Conservation (phyloP, 2,797 vertebrate genomes). For the Acanthopagrus latus region DNA sequence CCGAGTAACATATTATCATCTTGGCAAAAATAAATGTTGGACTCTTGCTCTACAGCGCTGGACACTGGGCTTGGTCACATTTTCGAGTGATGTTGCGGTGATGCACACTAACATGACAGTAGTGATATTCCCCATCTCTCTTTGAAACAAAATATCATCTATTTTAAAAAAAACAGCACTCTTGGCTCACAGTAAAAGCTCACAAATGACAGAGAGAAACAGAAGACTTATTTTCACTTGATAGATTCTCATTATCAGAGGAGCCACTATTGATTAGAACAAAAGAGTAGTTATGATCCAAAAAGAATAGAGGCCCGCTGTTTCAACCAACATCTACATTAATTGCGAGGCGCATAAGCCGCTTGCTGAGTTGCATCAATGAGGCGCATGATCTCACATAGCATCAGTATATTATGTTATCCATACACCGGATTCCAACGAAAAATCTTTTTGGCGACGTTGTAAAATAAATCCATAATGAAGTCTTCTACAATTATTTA, state of each 20-base stretch:
- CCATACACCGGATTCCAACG: neutral
- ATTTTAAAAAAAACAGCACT: neutral
- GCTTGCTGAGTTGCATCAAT: neutral
- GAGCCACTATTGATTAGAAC: neutral
- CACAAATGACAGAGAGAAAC: neutral
- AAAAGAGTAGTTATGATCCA: neutral
- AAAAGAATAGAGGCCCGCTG: neutral
- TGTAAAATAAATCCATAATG: neutral
- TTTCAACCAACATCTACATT: neutral
- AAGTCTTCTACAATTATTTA: too few species aligned
- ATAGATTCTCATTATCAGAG: neutral
- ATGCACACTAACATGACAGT: slow-evolving; percentile 19
- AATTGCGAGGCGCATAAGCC: neutral
- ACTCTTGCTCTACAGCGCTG: slow-evolving; percentile 20
- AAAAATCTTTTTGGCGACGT: neutral
- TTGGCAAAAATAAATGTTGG: slow-evolving; percentile 45
- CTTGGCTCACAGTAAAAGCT: neutral
- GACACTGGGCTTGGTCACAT: slow-evolving; percentile 20
- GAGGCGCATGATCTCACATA: neutral
- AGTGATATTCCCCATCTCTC: slow-evolving; percentile 8
- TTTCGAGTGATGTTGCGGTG: slow-evolving; percentile 2
- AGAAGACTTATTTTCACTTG: neutral
- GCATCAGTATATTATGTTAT: neutral
- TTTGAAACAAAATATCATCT: neutral
- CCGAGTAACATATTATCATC: slow-evolving; percentile 28